Percentiles rank a stretch among this genome's conserved stretches.
These are phyloP conservation scores for Anableps anableps DNA, from an alignment of 2,797 vertebrate genomes.

Conservation along the genomic window DNA sequence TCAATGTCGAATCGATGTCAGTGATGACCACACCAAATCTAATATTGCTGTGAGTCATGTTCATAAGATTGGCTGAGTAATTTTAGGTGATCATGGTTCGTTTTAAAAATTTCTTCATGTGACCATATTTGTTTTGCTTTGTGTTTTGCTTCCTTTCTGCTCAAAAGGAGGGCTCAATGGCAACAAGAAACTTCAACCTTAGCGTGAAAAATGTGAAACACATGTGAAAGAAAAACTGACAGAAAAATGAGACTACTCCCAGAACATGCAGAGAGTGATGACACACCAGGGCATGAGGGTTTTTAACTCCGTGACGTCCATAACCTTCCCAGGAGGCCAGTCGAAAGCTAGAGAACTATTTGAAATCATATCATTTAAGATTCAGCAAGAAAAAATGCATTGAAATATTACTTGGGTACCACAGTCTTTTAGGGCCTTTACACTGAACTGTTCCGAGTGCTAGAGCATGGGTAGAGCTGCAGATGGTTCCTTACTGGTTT, in stretches of 20 bases:
- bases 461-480: not conserved
- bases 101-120: not conserved
- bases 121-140: not conserved
- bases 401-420: not conserved
- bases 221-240: conserved; percentile 2
- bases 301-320: not conserved
- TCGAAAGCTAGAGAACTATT: not conserved
- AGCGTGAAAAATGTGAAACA: conserved; percentile 14
- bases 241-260: not conserved
- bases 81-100: not conserved
- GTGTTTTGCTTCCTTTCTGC: not conserved
- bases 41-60: not conserved
- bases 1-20: not conserved
- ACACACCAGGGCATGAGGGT: not conserved
- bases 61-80: not conserved
- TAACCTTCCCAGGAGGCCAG: not conserved
- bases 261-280: conserved; percentile 10
- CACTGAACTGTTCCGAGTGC: not conserved
- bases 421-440: not conserved
- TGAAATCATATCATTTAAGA: not conserved
- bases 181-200: not conserved
- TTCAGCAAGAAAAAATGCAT: not conserved
- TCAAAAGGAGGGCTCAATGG: not conserved
- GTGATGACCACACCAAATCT: not conserved
- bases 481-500: not conserved